Evolutionary conservation across 2,888 invertebrate species (phyloP).

Genomic region (Lasioglossum pauxillum): DNA sequence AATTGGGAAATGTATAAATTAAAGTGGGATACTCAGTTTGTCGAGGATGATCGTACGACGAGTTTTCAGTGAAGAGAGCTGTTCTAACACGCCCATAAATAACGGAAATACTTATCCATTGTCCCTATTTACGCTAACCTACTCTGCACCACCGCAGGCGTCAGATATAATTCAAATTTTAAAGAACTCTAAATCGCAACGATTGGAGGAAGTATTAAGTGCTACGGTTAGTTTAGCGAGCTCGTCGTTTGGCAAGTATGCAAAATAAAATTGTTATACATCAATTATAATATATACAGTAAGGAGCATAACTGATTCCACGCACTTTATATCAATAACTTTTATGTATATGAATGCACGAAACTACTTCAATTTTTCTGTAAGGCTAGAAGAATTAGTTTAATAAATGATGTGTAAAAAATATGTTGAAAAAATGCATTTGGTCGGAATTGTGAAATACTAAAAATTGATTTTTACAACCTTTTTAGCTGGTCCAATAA

Average conservation of each 20-base stretch:
- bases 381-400: no score
- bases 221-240: neutral
- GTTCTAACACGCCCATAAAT: neutral
- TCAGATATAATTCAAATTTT: neutral
- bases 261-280: no score
- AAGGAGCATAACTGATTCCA: no score
- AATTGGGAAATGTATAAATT: neutral
- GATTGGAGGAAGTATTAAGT: neutral
- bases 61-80: neutral
- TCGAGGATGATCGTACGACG: neutral
- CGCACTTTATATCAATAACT: no score
- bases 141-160: neutral
- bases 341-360: no score
- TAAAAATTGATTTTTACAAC: no score
- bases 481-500: no score
- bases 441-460: no score
- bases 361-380: no score
- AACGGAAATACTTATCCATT: slow-evolving; percentile 1
- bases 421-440: no score
- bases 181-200: neutral
- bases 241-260: neutral
- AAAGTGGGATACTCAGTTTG: neutral
- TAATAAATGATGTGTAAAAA: no score
- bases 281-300: no score
- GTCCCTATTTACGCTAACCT: neutral